Evolutionary conservation across 35 echinoderm and acorn worm genomes (phyloP).

Genomic region (Heliocidaris tuberculata): DNA sequence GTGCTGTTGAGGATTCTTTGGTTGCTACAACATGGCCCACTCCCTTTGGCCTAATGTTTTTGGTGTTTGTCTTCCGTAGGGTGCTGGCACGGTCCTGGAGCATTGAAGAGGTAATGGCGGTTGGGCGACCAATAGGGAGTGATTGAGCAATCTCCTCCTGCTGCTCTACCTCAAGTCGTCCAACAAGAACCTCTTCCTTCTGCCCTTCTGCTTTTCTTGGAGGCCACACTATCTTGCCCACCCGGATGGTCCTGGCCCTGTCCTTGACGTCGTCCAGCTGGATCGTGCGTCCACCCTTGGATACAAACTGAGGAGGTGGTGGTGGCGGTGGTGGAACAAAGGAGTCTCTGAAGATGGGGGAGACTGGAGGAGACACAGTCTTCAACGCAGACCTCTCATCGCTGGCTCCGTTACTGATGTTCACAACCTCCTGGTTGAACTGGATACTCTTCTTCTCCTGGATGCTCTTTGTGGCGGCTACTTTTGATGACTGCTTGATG

Average conservation of each 20-base stretch:
- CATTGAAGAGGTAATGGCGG: slow-evolving; percentile 3
- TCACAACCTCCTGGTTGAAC: slow-evolving; percentile 49
- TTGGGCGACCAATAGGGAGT: background rate
- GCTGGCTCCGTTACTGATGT: slow-evolving; percentile 42
- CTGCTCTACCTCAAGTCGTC: slow-evolving; percentile 24
- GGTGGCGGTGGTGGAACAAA: slow-evolving; percentile 44
- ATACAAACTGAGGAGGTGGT: background rate
- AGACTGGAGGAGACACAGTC: slow-evolving; percentile 21
- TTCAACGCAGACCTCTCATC: slow-evolving; percentile 29
- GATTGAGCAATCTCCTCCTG: background rate
- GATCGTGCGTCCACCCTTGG: slow-evolving; percentile 15
- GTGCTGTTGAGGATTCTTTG: background rate
- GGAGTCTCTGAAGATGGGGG: background rate
- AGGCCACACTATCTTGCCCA: slow-evolving; percentile 60
- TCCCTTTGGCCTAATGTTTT: background rate
- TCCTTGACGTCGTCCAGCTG: slow-evolving; percentile 46
- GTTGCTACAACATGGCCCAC: slow-evolving; percentile 28
- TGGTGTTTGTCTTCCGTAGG: slow-evolving; percentile 16
- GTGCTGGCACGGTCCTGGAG: slow-evolving; percentile 24
- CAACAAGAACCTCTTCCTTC: background rate
- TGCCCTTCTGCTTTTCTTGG: slow-evolving; percentile 41
- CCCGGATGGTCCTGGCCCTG: slow-evolving; percentile 44
- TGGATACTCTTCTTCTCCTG: slow-evolving; percentile 54
- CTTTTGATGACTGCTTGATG: background rate
- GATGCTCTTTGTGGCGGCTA: background rate